Base-by-base conservation (phyloP, 2,113 vertebrate species). In the Stictonetta naevosa region DNA sequence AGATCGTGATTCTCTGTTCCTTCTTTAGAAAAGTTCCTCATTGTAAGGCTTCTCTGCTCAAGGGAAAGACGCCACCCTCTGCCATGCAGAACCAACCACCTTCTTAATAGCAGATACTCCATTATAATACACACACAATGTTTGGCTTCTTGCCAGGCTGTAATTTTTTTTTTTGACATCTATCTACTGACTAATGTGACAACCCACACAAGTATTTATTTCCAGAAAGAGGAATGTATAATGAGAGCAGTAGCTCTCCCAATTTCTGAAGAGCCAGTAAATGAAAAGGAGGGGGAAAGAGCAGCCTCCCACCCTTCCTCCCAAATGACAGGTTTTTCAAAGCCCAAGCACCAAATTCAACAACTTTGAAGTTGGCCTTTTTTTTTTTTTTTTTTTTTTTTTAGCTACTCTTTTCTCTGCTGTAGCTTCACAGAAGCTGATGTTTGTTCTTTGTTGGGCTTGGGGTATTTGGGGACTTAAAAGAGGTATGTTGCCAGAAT, bases 121-220 rank as follows among this genome's bases (percentile, higher is more conserved):
- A 1, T 36, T 92, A 17, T 63, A 94, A 60, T 17, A 62, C 58
- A 71, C 38, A 77, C 56, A 63, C 60, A 78, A 6, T 34, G 46
- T 56, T 28, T 82, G 96, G 90, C 71, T 86, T 75, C 4, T 5
- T 46, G 83, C 94, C 93, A 91, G 78, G 59, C 88, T 88, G 80
- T 86, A 92, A 97, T 96, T 97, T 97, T 94, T 95, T 97, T 97
- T 95, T 94, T 95, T 94, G 93, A 95, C 92, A 95, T 96, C 83
- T 88, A 92, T 96, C 90, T 73, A 88, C 93, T 96, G 95, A 92
- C 94, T 97, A 96, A 96, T 88, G 90, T 96, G 95, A 94, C 95
- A 96, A 92, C 92, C 88, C 92, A 97, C 94, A 96, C 94, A 95
- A 89, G 92, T 93, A 93, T 95, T 97, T 96, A 96, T 96, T 96